Conservation (phyloP, 1,140 invertebrate species). For the Philotrypesis tridentata region DNA sequence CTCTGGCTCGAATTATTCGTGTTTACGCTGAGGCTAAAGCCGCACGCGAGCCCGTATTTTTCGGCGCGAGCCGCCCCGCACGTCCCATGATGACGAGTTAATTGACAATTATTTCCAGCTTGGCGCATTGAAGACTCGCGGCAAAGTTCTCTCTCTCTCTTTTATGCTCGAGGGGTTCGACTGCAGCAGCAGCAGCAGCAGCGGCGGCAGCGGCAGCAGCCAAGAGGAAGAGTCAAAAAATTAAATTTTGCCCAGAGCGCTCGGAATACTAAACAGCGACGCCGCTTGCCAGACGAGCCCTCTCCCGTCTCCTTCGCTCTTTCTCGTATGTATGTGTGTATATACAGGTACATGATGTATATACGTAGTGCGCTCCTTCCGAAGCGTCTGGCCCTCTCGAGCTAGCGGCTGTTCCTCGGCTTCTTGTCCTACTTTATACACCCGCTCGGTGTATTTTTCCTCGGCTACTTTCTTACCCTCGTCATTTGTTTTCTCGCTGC, state of each 20-base stretch:
- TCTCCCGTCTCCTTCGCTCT: neutral
- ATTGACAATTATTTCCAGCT: slow-evolving; percentile 46
- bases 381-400: too few species aligned
- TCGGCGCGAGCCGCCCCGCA: neutral
- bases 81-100: slow-evolving; percentile 28
- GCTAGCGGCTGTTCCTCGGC: neutral
- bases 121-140: neutral
- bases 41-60: neutral
- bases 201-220: neutral
- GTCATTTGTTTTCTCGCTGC: slow-evolving; percentile 23
- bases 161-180: slow-evolving; percentile 16
- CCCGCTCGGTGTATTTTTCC: slow-evolving; percentile 26
- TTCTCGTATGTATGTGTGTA: too few species aligned
- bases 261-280: slow-evolving; percentile 41
- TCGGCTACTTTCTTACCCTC: neutral
- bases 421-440: slow-evolving; percentile 15
- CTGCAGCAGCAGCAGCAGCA: neutral
- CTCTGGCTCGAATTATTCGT: neutral
- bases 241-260: slow-evolving; percentile 36
- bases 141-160: neutral
- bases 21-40: slow-evolving; percentile 16
- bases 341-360: too few species aligned
- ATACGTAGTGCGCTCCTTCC: neutral
- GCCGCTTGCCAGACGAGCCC: slow-evolving; percentile 1
- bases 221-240: slow-evolving; percentile 32